Base-by-base conservation (phyloP, 2,888 invertebrate species). In the Operophtera brumata region DNA sequence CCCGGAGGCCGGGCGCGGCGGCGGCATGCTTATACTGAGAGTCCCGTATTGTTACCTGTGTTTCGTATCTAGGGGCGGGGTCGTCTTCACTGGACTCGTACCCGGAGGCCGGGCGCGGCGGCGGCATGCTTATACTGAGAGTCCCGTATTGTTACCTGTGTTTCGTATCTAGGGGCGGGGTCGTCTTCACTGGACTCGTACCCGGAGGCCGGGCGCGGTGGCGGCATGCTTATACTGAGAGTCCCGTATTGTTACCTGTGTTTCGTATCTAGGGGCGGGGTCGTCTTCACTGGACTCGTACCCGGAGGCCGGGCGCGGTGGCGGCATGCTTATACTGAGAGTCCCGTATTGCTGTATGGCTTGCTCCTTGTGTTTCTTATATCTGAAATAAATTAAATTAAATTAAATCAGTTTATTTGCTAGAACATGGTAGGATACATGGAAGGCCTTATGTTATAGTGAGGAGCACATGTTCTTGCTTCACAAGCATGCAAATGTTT, bases 101-200 rank as follows among this genome's bases (percentile, higher is more conserved):
- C 0, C 86, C 89, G 0, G 89, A 89, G 0, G 86, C 74, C 1
- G 89, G 86, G 0, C 90, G 74, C 1, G 87, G 84, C 0, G 85
- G 86, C 4, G 87, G 81, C 82, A 85, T 79, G 48, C 82, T 84
- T 71, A 86, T 73, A n/a, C 84, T 86, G 0, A 90, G 70, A 0
- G 88, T 87, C 1, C 90, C 89, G 73, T 95, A 95, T 80, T 95
- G 94, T 37, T 73, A 87, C 89, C 92, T 98, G 98, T 0, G 97
- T 98, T 85, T 98, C 98, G 80, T 98, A 98, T 85, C 98, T 95
- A 67, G 97, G 97, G 40, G 97, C 92, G 72, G 96, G 96, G 25
- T n/a, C 96, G 82, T 90, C 94, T 86, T 89, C 89, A 26, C 89
- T 88, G 2, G 88, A 88, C 60, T 91, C 91, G 67, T 92, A 90